Evolutionary conservation across 2,888 invertebrate species (phyloP).

Genomic region (Schrankia costaestrigalis): DNA sequence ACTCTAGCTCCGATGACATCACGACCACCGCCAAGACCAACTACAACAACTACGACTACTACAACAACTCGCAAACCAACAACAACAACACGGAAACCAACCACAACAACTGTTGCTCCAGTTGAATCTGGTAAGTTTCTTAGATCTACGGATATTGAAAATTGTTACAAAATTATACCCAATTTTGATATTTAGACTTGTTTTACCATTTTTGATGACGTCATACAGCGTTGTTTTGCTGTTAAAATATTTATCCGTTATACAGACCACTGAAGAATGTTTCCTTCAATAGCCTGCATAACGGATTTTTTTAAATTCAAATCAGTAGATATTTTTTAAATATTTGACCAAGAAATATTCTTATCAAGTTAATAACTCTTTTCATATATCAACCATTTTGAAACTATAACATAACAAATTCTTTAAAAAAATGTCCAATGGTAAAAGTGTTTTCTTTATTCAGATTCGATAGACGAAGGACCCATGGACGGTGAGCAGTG

Average conservation of each 20-base stretch:
- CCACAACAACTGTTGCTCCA: slow-evolving; percentile 29
- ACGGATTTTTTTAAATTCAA: too few relatives aligned
- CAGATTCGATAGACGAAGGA: slow-evolving; percentile 21
- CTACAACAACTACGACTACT: slow-evolving; percentile 44
- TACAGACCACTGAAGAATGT: too few relatives aligned
- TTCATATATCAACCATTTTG: too few relatives aligned
- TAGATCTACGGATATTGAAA: too few relatives aligned
- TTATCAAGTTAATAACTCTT: too few relatives aligned
- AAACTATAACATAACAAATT: too few relatives aligned
- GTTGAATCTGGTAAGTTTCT: slow-evolving; percentile 29
- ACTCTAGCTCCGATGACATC: slow-evolving; percentile 68
- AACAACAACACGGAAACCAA: slow-evolving; percentile 42
- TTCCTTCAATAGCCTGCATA: too few relatives aligned
- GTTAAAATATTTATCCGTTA: too few relatives aligned
- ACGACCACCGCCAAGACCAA: slow-evolving; percentile 59
- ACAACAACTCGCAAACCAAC: slow-evolving; percentile 40
- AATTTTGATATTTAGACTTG: background rate
- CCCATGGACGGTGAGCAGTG: slow-evolving; percentile 50
- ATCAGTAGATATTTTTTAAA: background rate
- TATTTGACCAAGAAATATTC: too few relatives aligned
- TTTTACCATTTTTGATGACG: too few relatives aligned
- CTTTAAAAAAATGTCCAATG: too few relatives aligned
- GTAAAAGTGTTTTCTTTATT: background rate
- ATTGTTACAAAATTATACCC: background rate
- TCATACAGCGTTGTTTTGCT: too few relatives aligned